Evolutionary conservation across 2,888 invertebrate species (phyloP).

Genomic region (Melieria picta): DNA sequence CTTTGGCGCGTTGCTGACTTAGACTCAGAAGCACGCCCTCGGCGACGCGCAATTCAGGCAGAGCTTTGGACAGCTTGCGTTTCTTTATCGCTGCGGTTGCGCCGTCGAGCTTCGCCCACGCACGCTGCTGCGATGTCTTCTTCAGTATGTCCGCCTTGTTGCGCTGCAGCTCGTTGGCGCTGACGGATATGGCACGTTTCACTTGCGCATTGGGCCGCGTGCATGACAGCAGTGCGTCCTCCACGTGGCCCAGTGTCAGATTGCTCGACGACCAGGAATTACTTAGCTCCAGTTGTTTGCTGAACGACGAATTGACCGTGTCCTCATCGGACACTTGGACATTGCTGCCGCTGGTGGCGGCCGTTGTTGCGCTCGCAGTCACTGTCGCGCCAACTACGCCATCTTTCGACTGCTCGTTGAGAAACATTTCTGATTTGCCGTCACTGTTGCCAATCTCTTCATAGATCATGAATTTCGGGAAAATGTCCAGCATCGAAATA

Average conservation of each 20-base stretch:
- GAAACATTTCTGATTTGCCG: constrained; percentile 72
- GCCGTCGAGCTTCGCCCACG: constrained; percentile 41
- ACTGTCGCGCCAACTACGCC: constrained; percentile 64
- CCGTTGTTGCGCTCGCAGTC: constrained; percentile 19
- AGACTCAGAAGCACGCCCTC: constrained; percentile 64
- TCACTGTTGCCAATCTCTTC: constrained; percentile 69
- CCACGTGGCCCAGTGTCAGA: constrained; percentile 50
- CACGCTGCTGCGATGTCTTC: constrained; percentile 53
- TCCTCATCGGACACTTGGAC: constrained; percentile 54
- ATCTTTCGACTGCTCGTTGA: constrained; percentile 65
- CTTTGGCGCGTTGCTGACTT: constrained; percentile 51
- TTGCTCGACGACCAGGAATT: constrained; percentile 52
- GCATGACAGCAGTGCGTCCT: constrained; percentile 62
- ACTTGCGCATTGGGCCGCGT: constrained; percentile 48
- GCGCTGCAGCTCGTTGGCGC: constrained; percentile 67
- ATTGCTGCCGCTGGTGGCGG: constrained; percentile 35
- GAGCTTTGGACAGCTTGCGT: constrained; percentile 70
- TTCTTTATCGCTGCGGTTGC: constrained; percentile 71
- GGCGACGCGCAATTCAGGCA: constrained; percentile 65
- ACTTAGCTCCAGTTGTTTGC: constrained; percentile 53
- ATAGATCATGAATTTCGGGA: constrained; percentile 76
- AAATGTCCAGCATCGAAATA: constrained; percentile 87
- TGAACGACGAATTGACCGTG: constrained; percentile 55
- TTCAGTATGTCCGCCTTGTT: constrained; percentile 68
- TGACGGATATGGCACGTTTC: constrained; percentile 44